Base-by-base conservation (phyloP, 2,888 invertebrate genomes). In the Epinotia brunnichana region DNA sequence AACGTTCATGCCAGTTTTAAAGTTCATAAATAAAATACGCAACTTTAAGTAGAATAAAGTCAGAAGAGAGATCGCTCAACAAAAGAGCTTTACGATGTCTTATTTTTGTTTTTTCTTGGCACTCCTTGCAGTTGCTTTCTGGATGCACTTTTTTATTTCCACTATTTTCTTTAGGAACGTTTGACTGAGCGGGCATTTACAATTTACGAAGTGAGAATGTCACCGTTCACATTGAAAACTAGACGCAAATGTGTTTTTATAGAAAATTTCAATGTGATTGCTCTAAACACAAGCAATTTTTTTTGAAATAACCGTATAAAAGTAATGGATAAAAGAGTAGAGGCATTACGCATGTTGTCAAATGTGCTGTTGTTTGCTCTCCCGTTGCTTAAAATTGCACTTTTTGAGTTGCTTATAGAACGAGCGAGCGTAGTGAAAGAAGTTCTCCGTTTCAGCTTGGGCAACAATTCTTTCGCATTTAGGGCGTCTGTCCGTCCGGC, bases 61-160 rank as follows among this genome's bases (percentile, higher is more conserved):
- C 51, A 57, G 64, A n/a, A 35, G 29, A 39, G 21, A 59, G 51
- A 59, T 70, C 64, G 70, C 64, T 24, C 57, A 35, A 70, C 63
- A 24, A 17, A 64, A 64, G 51, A 59, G 64, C 35, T 53, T 62
- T 24, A 57, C 56, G 2, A 54, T 64, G 51, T 70, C 57, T 51
- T 63, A 57, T 59, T 70, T 29, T 35, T 57, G 24, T 59, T 70
- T 64, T 35, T 60, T 35, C 19, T 70, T 63, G 17, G 57, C 70
- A 70, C 64, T 61, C 39, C 69, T 59, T 63, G 64, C 70, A 63
- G 39, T 59, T 63, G n/a, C 54, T 57, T 70, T 62, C 64, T 24
- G 21, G 15, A 29, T 35, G 19, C 29, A 64, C 39, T 53, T 63
- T n/a, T 70, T 64, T 51, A 39, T 39, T 19, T 10, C 19, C 44